Base-by-base conservation (phyloP, 2,113 vertebrate genomes). In the Actenoides hombroni region DNA sequence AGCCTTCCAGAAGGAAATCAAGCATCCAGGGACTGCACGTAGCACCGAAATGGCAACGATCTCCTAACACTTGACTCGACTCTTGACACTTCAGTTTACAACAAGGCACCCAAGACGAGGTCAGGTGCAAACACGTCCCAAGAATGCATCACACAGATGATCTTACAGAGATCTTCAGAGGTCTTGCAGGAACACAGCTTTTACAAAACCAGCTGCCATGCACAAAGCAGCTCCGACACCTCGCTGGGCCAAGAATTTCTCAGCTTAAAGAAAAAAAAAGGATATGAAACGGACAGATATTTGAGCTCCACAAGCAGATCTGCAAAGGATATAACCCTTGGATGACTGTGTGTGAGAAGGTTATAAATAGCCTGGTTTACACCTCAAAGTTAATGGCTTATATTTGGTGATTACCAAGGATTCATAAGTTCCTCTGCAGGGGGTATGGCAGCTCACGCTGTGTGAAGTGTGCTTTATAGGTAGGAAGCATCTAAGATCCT, bases 311-410 rank as follows among this genome's bases (percentile, higher is more conserved):
- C 26, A 75, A 91, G 60, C 9, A 68, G 46, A 86, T 81, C 71
- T 71, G 61, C 73, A 71, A 84, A 75, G 49, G n/a, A 67, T 63
- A 46, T 1, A 77, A 68, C 24, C 42, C 42, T 84, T 81, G 35
- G 17, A 92, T 33, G 74, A 35, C 14, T 26, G 40, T 5, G 1
- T 80, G 26, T 6, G 65, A 65, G 75, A 28, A 83, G 37, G 69
- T 67, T 86, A 78, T 35, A 70, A 96, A 92, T 14, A 86, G 64
- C 25, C 63, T 79, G n/a, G 39, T 79, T 37, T 76, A 68, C n/a
- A 73, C 67, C 69, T 93, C 67, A 54, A 11, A 84, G 56, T 64
- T 82, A 68, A 53, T 5, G 29, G 69, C 48, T 89, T 71, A 14
- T 35, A 39, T 69, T 48, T 56, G 73, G 78, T 69, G 83, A 75